Percentiles rank a stretch among this genome's conserved stretches.
These are phyloP conservation scores for Myripristis jacobus DNA, from an alignment of 2,797 vertebrate genomes.

Conservation along the genomic window DNA sequence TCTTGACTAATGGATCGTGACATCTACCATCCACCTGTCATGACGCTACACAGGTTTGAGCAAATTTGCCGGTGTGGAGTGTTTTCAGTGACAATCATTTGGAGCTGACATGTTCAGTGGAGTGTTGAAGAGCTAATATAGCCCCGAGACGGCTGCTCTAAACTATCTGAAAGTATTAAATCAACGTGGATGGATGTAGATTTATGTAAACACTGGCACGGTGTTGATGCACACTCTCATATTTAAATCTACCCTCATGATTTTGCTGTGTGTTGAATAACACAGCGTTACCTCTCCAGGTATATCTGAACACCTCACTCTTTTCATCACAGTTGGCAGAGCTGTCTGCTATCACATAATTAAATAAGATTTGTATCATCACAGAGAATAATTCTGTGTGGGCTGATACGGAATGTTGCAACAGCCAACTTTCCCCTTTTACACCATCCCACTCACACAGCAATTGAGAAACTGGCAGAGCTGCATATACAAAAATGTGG, in stretches of 20 bases:
- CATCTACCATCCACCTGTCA: constrained; percentile 15
- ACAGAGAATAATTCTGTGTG: constrained; percentile 73
- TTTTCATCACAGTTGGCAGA: constrained; percentile 63
- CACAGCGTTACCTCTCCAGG: constrained; percentile 54
- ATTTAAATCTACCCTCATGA: constrained; percentile 14
- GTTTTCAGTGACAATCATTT: not conserved
- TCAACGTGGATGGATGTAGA: constrained; percentile 27
- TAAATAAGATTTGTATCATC: constrained; percentile 76
- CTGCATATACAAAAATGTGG: constrained; percentile 52
- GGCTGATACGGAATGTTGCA: constrained; percentile 64
- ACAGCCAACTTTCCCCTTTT: constrained; percentile 54
- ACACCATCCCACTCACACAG: constrained; percentile 70
- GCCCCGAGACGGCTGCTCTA: constrained; percentile 54
- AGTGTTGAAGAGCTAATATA: constrained; percentile 27
- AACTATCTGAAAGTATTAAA: constrained; percentile 17
- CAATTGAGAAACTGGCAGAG: constrained; percentile 73
- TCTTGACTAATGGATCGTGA: constrained; percentile 1
- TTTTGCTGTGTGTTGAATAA: constrained; percentile 14
- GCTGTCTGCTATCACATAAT: constrained; percentile 61
- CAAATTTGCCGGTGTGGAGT: not conserved
- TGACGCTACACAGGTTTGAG: not conserved
- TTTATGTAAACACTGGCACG: constrained; percentile 50
- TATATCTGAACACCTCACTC: constrained; percentile 58
- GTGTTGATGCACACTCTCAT: constrained; percentile 42
- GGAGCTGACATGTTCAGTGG: too few relatives aligned